Percentiles rank a stretch among this genome's conserved stretches.
Evolutionary conservation across 2,797 vertebrate genomes (phyloP).

Genomic region (Characodon lateralis): DNA sequence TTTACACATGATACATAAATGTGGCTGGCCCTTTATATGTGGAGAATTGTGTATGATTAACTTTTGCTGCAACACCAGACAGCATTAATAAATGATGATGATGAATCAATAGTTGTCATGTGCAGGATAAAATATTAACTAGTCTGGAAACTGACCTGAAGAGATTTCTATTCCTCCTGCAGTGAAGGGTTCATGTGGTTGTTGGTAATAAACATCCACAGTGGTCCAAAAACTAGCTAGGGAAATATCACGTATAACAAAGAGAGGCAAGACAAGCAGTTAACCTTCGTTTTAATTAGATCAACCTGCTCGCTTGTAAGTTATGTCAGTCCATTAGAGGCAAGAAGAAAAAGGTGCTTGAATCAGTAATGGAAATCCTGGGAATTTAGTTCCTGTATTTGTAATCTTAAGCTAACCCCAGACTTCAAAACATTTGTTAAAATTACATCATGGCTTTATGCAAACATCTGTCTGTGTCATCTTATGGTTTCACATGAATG

Average conservation of each 20-base stretch:
- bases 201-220: constrained; percentile 76
- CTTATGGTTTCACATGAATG: constrained; percentile 38
- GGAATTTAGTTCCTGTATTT: constrained; percentile 39
- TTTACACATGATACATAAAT: not conserved
- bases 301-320: constrained; percentile 44
- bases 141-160: constrained; percentile 78
- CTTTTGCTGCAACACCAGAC: constrained; percentile 75
- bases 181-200: constrained; percentile 55
- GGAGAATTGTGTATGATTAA: constrained; percentile 66
- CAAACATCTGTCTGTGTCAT: constrained; percentile 68
- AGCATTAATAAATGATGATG: constrained; percentile 82
- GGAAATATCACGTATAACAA: constrained; percentile 72
- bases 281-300: constrained; percentile 63
- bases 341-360: constrained; percentile 29
- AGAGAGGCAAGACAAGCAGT: constrained; percentile 47
- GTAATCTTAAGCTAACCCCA: constrained; percentile 48
- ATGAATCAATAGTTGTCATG: constrained; percentile 82
- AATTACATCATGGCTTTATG: constrained; percentile 42
- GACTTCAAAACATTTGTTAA: constrained; percentile 54
- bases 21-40: constrained; percentile 30
- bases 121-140: constrained; percentile 83
- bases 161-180: constrained; percentile 58
- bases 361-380: constrained; percentile 42
- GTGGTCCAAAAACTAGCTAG: constrained; percentile 53
- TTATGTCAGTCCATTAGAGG: constrained; percentile 28